Base-by-base conservation (phyloP, 92 coral and sea anemone genomes). In the Actinostola sp. region DNA sequence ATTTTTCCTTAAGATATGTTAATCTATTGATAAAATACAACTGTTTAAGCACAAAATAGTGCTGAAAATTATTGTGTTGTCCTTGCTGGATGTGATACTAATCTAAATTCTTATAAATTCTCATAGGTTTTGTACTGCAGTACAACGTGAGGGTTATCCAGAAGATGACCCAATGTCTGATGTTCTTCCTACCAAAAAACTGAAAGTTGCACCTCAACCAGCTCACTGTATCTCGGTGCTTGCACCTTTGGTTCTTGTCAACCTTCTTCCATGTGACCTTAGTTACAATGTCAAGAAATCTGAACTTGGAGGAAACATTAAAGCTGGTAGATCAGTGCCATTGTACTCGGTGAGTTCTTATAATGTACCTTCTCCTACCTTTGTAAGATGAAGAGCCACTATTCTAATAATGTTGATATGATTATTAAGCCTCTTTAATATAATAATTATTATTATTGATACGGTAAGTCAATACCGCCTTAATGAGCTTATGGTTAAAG, bases 71-170 rank as follows among this genome's bases (percentile, higher is more conserved):
- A n/a, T n/a, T n/a, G n/a, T n/a, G n/a, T n/a, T n/a, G n/a, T n/a
- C n/a, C n/a, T n/a, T n/a, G n/a, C n/a, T n/a, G n/a, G n/a, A n/a
- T n/a, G n/a, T n/a, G n/a, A n/a, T n/a, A n/a, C n/a, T n/a, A n/a
- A n/a, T n/a, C n/a, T n/a, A n/a, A n/a, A n/a, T n/a, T n/a, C n/a
- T n/a, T n/a, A n/a, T n/a, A n/a, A n/a, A n/a, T n/a, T n/a, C n/a
- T n/a, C n/a, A n/a, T 61, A 95, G 99, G 66, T 95, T 88, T 44
- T 95, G 97, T 76, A 89, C 89, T 19, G 88, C 97, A 0, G 95
- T 89, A 1, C 87, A 82, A 68, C 82, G 99, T 24, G 99, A 95
- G 49, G 99, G 99, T 0, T 95, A 85, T 49, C 97, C 99, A 0
- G 90, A 88, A 48, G 98, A 93, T 58, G 78, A 52, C 34, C 72